These are phyloP conservation scores for Epinotia brunnichana DNA, from an alignment of 2,888 invertebrate species.

Conservation along the genomic window DNA sequence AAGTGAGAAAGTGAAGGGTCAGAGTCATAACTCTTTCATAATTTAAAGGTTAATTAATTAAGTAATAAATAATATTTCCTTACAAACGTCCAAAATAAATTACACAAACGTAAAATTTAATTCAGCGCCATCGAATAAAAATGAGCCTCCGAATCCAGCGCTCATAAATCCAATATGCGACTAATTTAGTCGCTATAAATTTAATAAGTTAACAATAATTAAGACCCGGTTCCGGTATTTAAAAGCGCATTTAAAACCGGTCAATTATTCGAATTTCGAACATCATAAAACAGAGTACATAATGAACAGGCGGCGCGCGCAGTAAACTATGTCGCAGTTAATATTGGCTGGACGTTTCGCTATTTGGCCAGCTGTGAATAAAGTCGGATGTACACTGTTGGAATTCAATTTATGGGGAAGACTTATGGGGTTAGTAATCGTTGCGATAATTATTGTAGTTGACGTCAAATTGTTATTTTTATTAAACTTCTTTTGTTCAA, in stretches of 20 bases:
- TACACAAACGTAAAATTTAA: conserved; percentile 24
- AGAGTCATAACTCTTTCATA: neutral
- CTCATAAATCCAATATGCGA: conserved; percentile 40
- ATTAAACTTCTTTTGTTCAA: neutral
- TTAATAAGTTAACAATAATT: conserved; percentile 59
- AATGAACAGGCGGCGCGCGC: conserved; percentile 77
- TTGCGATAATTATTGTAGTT: neutral
- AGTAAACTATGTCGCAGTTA: conserved; percentile 78
- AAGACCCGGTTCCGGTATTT: conserved; percentile 65
- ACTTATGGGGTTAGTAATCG: conserved; percentile 24
- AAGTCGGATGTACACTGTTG: conserved; percentile 51
- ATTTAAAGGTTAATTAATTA: conserved; percentile 21
- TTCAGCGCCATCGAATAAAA: conserved; percentile 4
- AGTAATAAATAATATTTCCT: conserved; percentile 14
- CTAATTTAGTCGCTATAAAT: conserved; percentile 49
- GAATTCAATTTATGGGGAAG: conserved; percentile 51
- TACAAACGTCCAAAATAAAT: conserved; percentile 21
- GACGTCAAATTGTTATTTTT: neutral
- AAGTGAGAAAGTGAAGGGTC: too few species aligned
- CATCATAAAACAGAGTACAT: conserved; percentile 77
- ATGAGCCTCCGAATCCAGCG: conserved; percentile 13
- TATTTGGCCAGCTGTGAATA: conserved; percentile 61
- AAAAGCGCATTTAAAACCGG: conserved; percentile 70
- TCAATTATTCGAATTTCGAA: conserved; percentile 75
- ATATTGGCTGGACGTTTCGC: conserved; percentile 77